Evolutionary conservation across 1,140 invertebrate genomes (phyloP), one percentile per base, ranked within the genome.

Genomic region (Vanessa atalanta): DNA sequence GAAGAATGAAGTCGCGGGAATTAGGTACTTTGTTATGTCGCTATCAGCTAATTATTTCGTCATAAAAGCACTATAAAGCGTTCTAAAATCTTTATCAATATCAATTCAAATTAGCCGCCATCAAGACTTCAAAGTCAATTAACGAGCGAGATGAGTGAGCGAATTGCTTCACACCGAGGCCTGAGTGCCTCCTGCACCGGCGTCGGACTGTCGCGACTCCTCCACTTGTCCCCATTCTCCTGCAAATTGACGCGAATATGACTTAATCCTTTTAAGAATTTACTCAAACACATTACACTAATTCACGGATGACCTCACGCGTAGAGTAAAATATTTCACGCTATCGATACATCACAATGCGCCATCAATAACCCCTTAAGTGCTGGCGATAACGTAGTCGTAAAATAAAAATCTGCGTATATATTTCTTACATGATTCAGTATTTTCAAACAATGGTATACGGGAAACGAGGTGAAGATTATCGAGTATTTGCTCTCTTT

Each of bases 231-330:
- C 89, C 78, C 86, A 85, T 90, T 90, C 87, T 82, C 72, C 83
- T 76, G 82, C 80, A 88, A 88, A 86, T 88, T 89, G 81, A 82
- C 86, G 83, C 78, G 78, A 83, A 85, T 85, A 87, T 89, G 84
- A 87, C 83, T 88, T 88, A 88, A 91, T 89, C 87, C 88, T 88
- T 89, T 90, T 85, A 84, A 83, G 78, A 88, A 86, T 85, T 84
- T 76, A 82, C 75, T 83, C 71, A 78, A 68, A 43, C 72, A 79
- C 76, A 80, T 86, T 72, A 82, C 73, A 80, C 78, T 78, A 76
- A 80, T 74, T 83, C 83, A 81, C 47, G 72, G 65, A 85, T 88
- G 83, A 86, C 82, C 77, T 85, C 86, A 84, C 77, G 78, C 77
- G 48, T 77, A 71, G 50, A 53, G 66, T 72, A 79, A 75, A 73